phyloP scores from a whole-genome alignment of 2,888 invertebrate species.

The Nycteola revayana region DNA sequence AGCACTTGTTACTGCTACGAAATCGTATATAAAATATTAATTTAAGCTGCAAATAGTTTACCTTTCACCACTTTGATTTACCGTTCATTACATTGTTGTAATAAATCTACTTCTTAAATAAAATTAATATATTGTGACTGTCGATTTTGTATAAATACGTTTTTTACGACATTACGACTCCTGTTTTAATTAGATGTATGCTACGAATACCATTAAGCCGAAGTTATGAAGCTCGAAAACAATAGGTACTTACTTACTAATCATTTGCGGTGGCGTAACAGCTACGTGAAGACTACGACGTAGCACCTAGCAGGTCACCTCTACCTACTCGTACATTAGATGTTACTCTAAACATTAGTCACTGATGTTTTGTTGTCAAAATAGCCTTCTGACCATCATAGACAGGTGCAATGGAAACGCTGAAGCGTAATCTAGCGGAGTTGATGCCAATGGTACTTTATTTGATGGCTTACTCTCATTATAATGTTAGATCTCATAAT shows the following conservation, averaged over 20 bases:
- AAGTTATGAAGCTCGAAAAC: too few species aligned
- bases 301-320: constrained; percentile 15
- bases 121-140: too few species aligned
- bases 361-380: background rate
- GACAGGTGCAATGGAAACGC: constrained; percentile 43
- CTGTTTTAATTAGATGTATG: too few species aligned
- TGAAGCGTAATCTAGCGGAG: constrained; percentile 35
- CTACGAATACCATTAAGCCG: too few species aligned
- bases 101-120: too few species aligned
- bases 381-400: constrained; percentile 10
- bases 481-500: constrained; percentile 40
- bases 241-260: background rate
- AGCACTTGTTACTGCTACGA: too few species aligned
- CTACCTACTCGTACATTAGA: background rate
- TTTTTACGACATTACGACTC: too few species aligned
- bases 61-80: too few species aligned
- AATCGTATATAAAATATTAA: too few species aligned
- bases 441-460: constrained; percentile 42
- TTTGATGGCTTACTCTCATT: constrained; percentile 46
- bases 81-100: too few species aligned
- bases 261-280: constrained; percentile 4
- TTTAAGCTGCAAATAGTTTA: too few species aligned
- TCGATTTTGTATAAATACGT: too few species aligned
- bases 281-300: constrained; percentile 21
- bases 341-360: background rate